Percentiles rank a stretch among this genome's conserved stretches.
Evolutionary conservation across 2,797 vertebrate genomes (phyloP).

Genomic region (Enteromius argenteus): DNA sequence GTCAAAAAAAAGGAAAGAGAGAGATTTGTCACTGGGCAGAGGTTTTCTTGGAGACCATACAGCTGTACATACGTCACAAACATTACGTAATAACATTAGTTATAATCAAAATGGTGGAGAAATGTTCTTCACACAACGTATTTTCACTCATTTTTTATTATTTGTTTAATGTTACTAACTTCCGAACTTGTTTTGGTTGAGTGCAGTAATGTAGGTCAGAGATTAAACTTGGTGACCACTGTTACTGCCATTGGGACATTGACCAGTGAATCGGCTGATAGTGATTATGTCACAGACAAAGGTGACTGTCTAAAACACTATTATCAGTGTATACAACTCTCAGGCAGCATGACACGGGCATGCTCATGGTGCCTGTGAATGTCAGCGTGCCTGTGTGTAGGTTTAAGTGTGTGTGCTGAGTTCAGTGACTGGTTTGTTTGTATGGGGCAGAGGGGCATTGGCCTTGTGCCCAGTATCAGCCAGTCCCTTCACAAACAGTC

Average conservation of each 20-base stretch:
- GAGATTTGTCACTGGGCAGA: not conserved
- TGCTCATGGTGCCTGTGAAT: slow-evolving; percentile 28
- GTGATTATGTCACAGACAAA: slow-evolving; percentile 53
- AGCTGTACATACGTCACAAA: slow-evolving; percentile 13
- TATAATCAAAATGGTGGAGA: not conserved
- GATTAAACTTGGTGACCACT: slow-evolving; percentile 1
- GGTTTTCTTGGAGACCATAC: slow-evolving; percentile 2
- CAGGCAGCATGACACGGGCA: slow-evolving; percentile 45
- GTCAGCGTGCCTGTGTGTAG: slow-evolving; percentile 18
- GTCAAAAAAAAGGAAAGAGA: not conserved
- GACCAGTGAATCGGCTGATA: slow-evolving; percentile 38
- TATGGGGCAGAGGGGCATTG: slow-evolving; percentile 43
- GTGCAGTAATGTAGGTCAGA: slow-evolving; percentile 7
- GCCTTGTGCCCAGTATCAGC: slow-evolving; percentile 54
- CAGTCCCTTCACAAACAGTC: slow-evolving; percentile 61
- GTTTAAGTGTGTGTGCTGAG: slow-evolving; percentile 43
- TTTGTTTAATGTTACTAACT: slow-evolving; percentile 12
- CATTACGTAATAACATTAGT: not conserved
- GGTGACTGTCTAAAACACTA: slow-evolving; percentile 43
- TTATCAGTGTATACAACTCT: slow-evolving; percentile 34
- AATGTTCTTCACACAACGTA: not conserved
- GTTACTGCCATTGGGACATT: not conserved
- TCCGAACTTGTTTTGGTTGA: not conserved
- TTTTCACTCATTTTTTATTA: not conserved
- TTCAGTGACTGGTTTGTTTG: slow-evolving; percentile 60